A percentile compares a stretch with the other conserved stretches of the same genome.
These are phyloP conservation scores for Oncorhynchus nerka DNA, from an alignment of 2,113 vertebrate genomes.

Conservation along the genomic window DNA sequence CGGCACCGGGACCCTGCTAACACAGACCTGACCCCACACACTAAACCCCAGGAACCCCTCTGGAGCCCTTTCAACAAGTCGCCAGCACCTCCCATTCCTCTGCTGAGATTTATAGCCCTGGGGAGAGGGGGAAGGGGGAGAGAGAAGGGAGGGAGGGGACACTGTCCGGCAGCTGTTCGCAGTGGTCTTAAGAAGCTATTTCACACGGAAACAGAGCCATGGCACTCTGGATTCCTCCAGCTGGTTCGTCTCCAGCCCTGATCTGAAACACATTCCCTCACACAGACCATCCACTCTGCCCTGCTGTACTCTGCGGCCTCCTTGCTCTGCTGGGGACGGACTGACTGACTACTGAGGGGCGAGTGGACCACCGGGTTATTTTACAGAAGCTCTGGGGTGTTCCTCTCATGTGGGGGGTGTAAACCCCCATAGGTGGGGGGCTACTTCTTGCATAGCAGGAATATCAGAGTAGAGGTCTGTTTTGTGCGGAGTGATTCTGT, in stretches of 20 bases:
- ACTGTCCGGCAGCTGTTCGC: conserved; percentile 79
- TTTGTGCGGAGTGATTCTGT: not conserved
- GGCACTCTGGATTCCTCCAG: conserved; percentile 67
- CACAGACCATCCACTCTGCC: conserved; percentile 35
- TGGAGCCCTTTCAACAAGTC: conserved; percentile 74
- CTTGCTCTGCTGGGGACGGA: not conserved
- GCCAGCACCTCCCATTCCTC: conserved; percentile 64
- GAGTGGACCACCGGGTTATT: not conserved
- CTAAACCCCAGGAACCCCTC: conserved; percentile 64
- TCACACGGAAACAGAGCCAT: conserved; percentile 74
- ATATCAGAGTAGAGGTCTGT: not conserved
- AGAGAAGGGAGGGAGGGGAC: conserved; percentile 22
- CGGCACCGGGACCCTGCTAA: conserved; percentile 47
- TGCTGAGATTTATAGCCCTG: conserved; percentile 73
- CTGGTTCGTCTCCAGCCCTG: conserved; percentile 60
- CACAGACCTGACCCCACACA: conserved; percentile 70
- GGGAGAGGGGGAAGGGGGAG: conserved; percentile 16
- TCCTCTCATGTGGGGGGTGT: not conserved
- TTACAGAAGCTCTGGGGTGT: not conserved
- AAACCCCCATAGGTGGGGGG: not conserved
- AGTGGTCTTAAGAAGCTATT: conserved; percentile 75
- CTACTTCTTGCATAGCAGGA: not conserved
- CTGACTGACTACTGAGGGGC: not conserved
- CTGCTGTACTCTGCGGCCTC: conserved; percentile 23
- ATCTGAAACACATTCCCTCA: conserved; percentile 57